Conservation (phyloP, 2,113 vertebrate genomes). For the Erinaceus europaeus region DNA sequence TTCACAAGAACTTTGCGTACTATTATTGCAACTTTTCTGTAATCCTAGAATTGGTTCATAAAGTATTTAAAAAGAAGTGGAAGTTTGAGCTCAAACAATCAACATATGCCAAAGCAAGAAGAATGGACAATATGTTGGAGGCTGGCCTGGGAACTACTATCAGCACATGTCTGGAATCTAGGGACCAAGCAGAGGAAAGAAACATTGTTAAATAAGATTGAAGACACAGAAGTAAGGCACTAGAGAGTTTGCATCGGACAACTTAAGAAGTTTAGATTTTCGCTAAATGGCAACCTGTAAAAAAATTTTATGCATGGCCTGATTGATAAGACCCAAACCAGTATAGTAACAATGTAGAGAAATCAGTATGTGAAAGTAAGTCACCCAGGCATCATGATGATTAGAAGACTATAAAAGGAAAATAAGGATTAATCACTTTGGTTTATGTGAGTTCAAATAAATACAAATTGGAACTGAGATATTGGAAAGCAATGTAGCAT, state of each 20-base stretch:
- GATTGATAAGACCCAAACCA: not conserved
- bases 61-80: constrained; percentile 10
- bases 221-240: not conserved
- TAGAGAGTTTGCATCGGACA: not conserved
- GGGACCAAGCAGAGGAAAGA: not conserved
- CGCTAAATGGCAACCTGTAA: not conserved
- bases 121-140: not conserved
- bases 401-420: not conserved
- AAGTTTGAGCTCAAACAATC: not conserved
- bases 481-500: not conserved
- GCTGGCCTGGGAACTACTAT: not conserved
- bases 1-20: constrained; percentile 20
- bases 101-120: constrained; percentile 3
- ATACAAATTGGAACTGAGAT: not conserved
- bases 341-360: not conserved
- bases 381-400: not conserved
- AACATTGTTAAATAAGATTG: not conserved
- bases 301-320: constrained; percentile 2
- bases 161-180: not conserved
- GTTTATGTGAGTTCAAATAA: not conserved
- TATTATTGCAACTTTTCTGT: constrained; percentile 47
- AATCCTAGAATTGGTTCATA: constrained; percentile 22
- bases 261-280: constrained; percentile 2
- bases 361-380: not conserved
- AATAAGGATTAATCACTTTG: constrained; percentile 13